Percentiles rank a stretch among this genome's conserved stretches.
phyloP scores from a whole-genome alignment of 2,113 vertebrate genomes.

The Piliocolobus tephrosceles region DNA sequence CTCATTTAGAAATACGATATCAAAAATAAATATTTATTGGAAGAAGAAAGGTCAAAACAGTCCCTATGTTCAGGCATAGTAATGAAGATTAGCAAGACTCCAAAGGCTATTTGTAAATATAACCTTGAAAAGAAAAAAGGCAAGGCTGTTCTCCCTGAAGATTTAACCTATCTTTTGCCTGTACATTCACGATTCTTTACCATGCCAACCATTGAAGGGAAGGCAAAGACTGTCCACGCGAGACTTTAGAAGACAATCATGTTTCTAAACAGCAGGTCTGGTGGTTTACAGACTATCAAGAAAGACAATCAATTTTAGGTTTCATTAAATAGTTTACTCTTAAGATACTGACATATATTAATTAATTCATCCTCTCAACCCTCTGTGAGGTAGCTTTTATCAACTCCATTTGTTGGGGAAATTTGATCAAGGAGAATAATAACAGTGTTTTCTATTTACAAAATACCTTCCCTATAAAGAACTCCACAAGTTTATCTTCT shows the following conservation, averaged over 20 bases:
- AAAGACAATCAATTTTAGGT: constrained; percentile 17
- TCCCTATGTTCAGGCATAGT: constrained; percentile 20
- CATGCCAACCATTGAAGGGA: not conserved
- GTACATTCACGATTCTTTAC: not conserved
- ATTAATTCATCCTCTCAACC: constrained; percentile 53
- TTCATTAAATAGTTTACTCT: constrained; percentile 49
- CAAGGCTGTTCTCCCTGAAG: not conserved
- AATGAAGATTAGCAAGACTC: constrained; percentile 62
- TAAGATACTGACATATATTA: constrained; percentile 44
- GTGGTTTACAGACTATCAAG: not conserved
- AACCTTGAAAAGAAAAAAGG: constrained; percentile 50
- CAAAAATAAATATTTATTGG: constrained; percentile 67
- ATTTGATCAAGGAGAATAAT: constrained; percentile 56
- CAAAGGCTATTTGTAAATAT: not conserved
- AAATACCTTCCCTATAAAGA: constrained; percentile 62
- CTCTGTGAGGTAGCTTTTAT: constrained; percentile 57
- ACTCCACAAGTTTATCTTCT: constrained; percentile 39
- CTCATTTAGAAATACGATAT: constrained; percentile 65
- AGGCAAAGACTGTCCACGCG: not conserved
- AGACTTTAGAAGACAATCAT: not conserved
- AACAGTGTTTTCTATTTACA: constrained; percentile 63
- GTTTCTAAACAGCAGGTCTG: not conserved
- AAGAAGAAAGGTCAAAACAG: constrained; percentile 58
- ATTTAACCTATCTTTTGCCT: not conserved
- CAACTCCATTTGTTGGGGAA: constrained; percentile 40